Evolutionary conservation across 1,140 invertebrate genomes (phyloP).

Genomic region (Ladona fulva): DNA sequence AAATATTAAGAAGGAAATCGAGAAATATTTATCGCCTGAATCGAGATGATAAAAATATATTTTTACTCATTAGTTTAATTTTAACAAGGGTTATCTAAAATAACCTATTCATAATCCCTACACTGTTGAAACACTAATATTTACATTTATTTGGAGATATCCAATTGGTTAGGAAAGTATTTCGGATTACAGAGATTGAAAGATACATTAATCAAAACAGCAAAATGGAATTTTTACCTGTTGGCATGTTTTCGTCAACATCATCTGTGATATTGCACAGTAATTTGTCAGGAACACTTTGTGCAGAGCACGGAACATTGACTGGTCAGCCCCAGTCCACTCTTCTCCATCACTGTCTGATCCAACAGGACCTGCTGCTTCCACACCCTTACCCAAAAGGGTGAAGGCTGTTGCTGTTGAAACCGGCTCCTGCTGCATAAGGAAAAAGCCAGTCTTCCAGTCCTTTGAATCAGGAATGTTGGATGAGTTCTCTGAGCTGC

Average conservation of each 20-base stretch:
- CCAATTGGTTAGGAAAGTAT: too few relatives aligned
- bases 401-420: conserved; percentile 26
- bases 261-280: conserved; percentile 84
- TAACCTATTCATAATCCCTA: too few relatives aligned
- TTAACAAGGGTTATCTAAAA: too few relatives aligned
- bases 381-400: conserved; percentile 20
- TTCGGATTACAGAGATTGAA: too few relatives aligned
- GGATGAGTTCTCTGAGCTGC: not conserved
- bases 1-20: too few relatives aligned
- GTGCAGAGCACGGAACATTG: conserved; percentile 79
- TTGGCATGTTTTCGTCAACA: conserved; percentile 88
- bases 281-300: conserved; percentile 91
- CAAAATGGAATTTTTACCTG: too few relatives aligned
- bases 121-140: too few relatives aligned
- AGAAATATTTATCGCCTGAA: too few relatives aligned
- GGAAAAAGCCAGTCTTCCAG: conserved; percentile 24
- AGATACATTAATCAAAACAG: too few relatives aligned
- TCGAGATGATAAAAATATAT: too few relatives aligned
- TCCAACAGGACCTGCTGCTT: not conserved
- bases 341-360: conserved; percentile 41
- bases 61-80: too few relatives aligned
- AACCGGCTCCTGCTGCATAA: conserved; percentile 27
- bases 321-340: conserved; percentile 91
- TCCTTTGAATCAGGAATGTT: conserved; percentile 37
- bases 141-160: too few relatives aligned